Evolutionary conservation across 1,140 invertebrate species (phyloP).

Genomic region (Macrocentrus cingulum): DNA sequence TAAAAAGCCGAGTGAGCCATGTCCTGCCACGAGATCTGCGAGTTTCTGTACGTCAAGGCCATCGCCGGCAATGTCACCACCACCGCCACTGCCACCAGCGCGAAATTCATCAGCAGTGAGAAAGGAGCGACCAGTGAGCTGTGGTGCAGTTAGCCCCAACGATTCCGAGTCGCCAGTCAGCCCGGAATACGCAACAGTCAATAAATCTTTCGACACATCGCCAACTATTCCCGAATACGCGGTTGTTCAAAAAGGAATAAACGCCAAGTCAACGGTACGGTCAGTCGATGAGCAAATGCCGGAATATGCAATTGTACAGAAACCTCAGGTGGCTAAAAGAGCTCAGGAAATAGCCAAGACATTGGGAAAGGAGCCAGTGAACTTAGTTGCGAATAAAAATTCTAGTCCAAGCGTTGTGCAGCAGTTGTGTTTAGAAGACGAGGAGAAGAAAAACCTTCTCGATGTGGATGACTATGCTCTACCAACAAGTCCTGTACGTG

Average conservation of each 20-base stretch:
- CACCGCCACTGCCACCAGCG: conserved; percentile 47
- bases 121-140: conserved; percentile 44
- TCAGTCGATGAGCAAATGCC: conserved; percentile 37
- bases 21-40: conserved; percentile 46
- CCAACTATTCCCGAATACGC: conserved; percentile 51
- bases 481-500: conserved; percentile 39
- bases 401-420: conserved; percentile 23
- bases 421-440: conserved; percentile 36
- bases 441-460: conserved; percentile 32
- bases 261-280: conserved; percentile 9
- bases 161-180: conserved; percentile 38
- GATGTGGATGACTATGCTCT: conserved; percentile 45
- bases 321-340: conserved; percentile 30
- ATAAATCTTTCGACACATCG: conserved; percentile 46
- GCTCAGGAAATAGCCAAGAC: conserved; percentile 29
- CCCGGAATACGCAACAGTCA: conserved; percentile 51
- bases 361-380: conserved; percentile 25
- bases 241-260: conserved; percentile 47
- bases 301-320: conserved; percentile 54
- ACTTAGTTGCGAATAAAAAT: conserved; percentile 22
- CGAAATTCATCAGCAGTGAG: conserved; percentile 46
- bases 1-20: conserved; percentile 28
- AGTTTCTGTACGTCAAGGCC: conserved; percentile 49
- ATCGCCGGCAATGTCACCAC: conserved; percentile 37
- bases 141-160: conserved; percentile 38